These are phyloP conservation scores for Ginglymostoma cirratum DNA, from an alignment of 2,113 vertebrate species.

Conservation along the genomic window DNA sequence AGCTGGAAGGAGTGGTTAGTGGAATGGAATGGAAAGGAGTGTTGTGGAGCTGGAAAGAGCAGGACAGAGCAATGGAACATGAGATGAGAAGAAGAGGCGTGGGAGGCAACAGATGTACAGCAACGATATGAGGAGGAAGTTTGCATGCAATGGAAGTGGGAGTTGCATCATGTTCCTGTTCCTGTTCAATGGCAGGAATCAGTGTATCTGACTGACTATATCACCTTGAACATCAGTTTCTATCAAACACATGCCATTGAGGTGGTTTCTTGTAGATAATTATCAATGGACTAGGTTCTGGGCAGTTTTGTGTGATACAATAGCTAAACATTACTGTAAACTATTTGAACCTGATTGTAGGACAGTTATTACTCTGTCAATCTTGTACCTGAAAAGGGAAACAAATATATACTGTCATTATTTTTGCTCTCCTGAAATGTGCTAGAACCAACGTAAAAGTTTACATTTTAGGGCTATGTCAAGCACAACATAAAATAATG, in stretches of 20 bases:
- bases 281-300: not conserved
- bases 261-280: not conserved
- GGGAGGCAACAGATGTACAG: too few relatives aligned
- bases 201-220: not conserved
- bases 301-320: not conserved
- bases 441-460: not conserved
- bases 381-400: not conserved
- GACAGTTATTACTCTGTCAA: not conserved
- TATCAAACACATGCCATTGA: not conserved
- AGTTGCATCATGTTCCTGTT: too few relatives aligned
- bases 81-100: not conserved
- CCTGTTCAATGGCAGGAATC: too few relatives aligned
- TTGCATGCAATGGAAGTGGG: too few relatives aligned
- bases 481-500: not conserved
- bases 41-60: too few relatives aligned
- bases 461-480: not conserved
- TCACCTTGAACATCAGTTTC: not conserved
- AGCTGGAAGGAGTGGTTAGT: not conserved
- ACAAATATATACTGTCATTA: not conserved
- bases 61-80: not conserved
- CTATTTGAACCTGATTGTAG: not conserved
- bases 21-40: too few relatives aligned
- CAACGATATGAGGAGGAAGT: too few relatives aligned
- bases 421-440: not conserved
- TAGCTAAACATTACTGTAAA: conserved; percentile 3